A percentile compares a stretch with the other conserved stretches of the same genome.
These are phyloP conservation scores for Pemphredon lugubris DNA, from an alignment of 2,888 invertebrate species.

Conservation along the genomic window DNA sequence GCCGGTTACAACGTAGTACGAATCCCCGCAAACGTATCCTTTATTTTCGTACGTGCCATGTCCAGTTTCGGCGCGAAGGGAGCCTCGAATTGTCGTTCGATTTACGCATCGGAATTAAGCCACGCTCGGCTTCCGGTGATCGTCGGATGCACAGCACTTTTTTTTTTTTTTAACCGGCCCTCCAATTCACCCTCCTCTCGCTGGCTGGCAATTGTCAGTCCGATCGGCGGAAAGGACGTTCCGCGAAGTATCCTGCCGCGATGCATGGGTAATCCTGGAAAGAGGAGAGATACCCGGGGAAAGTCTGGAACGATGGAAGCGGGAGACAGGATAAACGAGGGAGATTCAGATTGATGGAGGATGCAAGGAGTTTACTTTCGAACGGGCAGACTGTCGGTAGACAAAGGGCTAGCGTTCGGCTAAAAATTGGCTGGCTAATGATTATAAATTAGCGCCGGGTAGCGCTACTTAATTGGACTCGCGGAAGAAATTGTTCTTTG, in stretches of 20 bases:
- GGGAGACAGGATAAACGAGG: constrained; percentile 43
- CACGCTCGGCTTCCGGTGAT: constrained; percentile 54
- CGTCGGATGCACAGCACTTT: constrained; percentile 48
- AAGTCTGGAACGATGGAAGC: constrained; percentile 20
- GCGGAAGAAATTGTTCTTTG: neutral
- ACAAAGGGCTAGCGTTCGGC: constrained; percentile 25
- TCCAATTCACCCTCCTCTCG: constrained; percentile 33
- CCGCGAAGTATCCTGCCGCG: constrained; percentile 30
- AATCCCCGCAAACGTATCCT: constrained; percentile 36
- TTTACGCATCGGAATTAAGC: constrained; percentile 68
- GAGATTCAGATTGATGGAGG: constrained; percentile 61
- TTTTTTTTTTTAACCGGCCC: constrained; percentile 51
- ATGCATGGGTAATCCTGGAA: constrained; percentile 17
- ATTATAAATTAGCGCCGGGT: constrained; percentile 27
- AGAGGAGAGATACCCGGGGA: constrained; percentile 18
- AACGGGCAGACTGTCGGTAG: constrained; percentile 17
- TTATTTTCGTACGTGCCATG: constrained; percentile 39
- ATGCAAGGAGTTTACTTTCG: constrained; percentile 48
- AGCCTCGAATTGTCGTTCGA: constrained; percentile 48
- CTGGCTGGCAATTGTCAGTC: constrained; percentile 33
- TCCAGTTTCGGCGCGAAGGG: constrained; percentile 30
- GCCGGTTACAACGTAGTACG: constrained; percentile 45
- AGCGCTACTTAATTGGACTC: neutral
- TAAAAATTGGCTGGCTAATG: constrained; percentile 34
- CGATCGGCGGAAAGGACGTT: constrained; percentile 47